Percentiles rank a stretch among this genome's conserved stretches.
These are phyloP conservation scores for Cheilosia pagana DNA, from an alignment of 2,888 invertebrate genomes.

Conservation along the genomic window DNA sequence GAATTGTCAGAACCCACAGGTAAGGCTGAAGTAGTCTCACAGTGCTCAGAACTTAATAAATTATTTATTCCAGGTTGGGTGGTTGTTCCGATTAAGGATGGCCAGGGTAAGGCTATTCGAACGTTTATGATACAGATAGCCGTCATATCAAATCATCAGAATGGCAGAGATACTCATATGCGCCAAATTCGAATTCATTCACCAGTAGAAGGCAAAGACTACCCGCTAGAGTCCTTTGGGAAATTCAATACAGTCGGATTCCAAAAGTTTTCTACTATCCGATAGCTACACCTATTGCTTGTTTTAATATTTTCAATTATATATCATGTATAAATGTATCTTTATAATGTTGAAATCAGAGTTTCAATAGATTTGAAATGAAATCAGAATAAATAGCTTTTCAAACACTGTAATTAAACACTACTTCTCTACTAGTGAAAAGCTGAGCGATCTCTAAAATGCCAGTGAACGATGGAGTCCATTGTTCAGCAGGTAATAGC, in stretches of 20 bases:
- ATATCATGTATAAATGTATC: neutral
- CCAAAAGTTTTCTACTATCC: conserved; percentile 91
- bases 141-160: conserved; percentile 98
- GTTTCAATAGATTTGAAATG: neutral
- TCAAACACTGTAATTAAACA: too few relatives aligned
- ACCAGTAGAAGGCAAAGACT: conserved; percentile 86
- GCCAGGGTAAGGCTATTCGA: conserved; percentile 93
- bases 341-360: neutral
- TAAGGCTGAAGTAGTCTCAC: conserved; percentile 77
- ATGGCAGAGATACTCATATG: conserved; percentile 99
- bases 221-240: conserved; percentile 88
- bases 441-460: too few relatives aligned
- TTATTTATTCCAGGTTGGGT: conserved; percentile 91
- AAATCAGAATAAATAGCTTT: too few relatives aligned
- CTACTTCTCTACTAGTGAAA: too few relatives aligned
- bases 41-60: too few relatives aligned
- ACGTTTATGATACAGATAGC: conserved; percentile 99
- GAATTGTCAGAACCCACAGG: conserved; percentile 96
- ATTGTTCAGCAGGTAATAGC: too few relatives aligned
- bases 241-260: conserved; percentile 93
- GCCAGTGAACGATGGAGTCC: too few relatives aligned
- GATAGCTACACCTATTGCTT: conserved; percentile 83
- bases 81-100: conserved; percentile 94
- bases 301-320: neutral
- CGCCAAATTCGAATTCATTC: conserved; percentile 98